phyloP scores from a whole-genome alignment of 2,888 invertebrate species.

The Creontiades dilutus region DNA sequence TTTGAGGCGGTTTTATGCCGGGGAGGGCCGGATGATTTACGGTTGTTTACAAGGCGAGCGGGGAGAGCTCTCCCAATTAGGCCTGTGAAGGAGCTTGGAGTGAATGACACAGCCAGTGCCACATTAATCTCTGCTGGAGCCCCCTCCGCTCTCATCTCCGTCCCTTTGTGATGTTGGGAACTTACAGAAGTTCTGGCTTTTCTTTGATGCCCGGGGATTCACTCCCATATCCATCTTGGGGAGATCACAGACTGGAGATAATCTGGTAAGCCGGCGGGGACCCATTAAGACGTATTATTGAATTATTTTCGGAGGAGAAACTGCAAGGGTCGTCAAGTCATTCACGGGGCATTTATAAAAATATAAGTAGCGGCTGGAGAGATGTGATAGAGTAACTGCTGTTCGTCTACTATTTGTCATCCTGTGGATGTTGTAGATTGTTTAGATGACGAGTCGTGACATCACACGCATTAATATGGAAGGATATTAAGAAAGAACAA shows the following conservation, averaged over 20 bases:
- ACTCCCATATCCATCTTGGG: constrained; percentile 24
- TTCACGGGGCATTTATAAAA: too few relatives aligned
- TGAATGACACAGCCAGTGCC: constrained; percentile 68
- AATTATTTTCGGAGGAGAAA: not conserved
- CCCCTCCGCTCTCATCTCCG: constrained; percentile 21
- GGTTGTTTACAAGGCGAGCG: constrained; percentile 59
- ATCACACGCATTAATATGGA: too few relatives aligned
- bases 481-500: too few relatives aligned
- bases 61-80: constrained; percentile 53
- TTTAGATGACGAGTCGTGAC: too few relatives aligned
- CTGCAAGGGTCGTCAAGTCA: not conserved
- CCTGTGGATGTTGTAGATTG: too few relatives aligned
- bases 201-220: constrained; percentile 1
- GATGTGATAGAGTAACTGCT: too few relatives aligned
- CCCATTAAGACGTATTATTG: not conserved
- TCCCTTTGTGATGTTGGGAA: constrained; percentile 46
- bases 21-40: constrained; percentile 61
- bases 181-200: constrained; percentile 4
- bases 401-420: too few relatives aligned
- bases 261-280: not conserved
- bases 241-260: not conserved
- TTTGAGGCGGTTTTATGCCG: constrained; percentile 62
- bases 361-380: too few relatives aligned
- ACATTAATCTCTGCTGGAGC: constrained; percentile 61
- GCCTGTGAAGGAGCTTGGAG: constrained; percentile 63